These are phyloP conservation scores for Neodiprion lecontei DNA, from an alignment of 1,140 invertebrate genomes.

Conservation along the genomic window DNA sequence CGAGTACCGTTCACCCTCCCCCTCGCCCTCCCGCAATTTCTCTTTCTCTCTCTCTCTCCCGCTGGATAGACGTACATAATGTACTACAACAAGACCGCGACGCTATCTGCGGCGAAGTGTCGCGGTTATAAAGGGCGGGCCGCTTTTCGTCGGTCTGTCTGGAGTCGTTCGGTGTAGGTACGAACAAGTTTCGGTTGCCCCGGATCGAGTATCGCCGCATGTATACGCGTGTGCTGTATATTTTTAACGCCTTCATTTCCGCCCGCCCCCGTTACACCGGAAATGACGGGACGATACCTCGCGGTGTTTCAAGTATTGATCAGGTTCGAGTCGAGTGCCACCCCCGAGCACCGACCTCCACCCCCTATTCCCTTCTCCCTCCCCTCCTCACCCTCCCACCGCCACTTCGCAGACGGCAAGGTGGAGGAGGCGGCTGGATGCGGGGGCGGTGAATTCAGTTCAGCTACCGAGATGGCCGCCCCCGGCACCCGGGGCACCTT, in stretches of 20 bases:
- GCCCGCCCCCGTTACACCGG: slow-evolving; percentile 53
- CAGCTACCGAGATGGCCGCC: slow-evolving; percentile 3
- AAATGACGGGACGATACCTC: slow-evolving; percentile 61
- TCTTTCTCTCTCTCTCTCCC: no score
- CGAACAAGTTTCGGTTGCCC: no score
- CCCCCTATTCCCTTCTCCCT: slow-evolving; percentile 22
- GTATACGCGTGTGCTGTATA: slow-evolving; percentile 32
- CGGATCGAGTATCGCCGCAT: background rate
- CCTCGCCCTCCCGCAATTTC: no score
- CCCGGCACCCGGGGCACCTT: background rate
- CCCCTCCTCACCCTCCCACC: background rate
- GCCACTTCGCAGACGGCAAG: background rate
- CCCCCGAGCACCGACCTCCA: slow-evolving; percentile 9
- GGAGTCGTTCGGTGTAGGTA: no score
- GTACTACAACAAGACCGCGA: background rate
- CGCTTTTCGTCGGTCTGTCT: background rate
- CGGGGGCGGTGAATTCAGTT: background rate
- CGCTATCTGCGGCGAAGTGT: background rate
- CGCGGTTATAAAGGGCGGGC: background rate
- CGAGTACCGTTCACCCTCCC: no score
- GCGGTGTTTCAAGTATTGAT: slow-evolving; percentile 63
- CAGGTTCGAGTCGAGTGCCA: slow-evolving; percentile 48
- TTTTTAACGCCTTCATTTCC: slow-evolving; percentile 61
- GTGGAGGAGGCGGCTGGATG: background rate
- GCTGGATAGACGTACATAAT: background rate